Base-by-base conservation (phyloP, 2,888 invertebrate species). In the Sinodicranocentrus sp. region DNA sequence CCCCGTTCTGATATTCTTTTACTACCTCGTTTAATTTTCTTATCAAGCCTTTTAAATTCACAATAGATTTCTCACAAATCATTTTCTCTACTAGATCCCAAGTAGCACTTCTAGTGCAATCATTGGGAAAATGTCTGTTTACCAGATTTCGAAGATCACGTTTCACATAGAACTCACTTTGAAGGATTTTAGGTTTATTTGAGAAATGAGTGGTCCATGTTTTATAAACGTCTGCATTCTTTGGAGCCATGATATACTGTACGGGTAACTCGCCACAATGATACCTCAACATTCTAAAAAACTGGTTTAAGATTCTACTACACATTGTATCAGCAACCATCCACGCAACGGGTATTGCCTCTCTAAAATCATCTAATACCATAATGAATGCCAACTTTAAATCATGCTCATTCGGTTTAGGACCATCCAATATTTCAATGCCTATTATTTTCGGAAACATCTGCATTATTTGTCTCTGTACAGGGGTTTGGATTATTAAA, bases 291-390 rank as follows among this genome's bases (percentile, higher is more conserved):
- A 75, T 63, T 17, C 73, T 26, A 75, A 86, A 85, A 43, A 86
- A 86, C 33, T 84, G 83, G 0, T 71, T 72, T 3, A 87, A 33
- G 13, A 85, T 57, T 59, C 86, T 52, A 6, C 52, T 28, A 6
- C 77, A 79, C 5, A 84, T 63, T 3, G 67, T 44, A 68, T 86
- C 85, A 8, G 82, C 61, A 15, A 88, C 76, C 67, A 88, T 79
- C 88, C 88, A 88, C 1, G 87, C 87, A 0, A 86, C 84, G 8
- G 88, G 88, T 39, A 88, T 87, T 5, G 86, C 84, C 68, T 86
- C 86, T 1, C 87, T 57, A 61, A 73, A 88, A 52, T 87, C 88
- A 39, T 88, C 88, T 15, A 88, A 57, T 0, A 87, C 87, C 26
- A 84, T 77, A 0, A 87, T 23, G 26, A 70, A 86, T 1, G 80